phyloP scores from a whole-genome alignment of 2,113 vertebrate species.

The Sceloporus tristichus region DNA sequence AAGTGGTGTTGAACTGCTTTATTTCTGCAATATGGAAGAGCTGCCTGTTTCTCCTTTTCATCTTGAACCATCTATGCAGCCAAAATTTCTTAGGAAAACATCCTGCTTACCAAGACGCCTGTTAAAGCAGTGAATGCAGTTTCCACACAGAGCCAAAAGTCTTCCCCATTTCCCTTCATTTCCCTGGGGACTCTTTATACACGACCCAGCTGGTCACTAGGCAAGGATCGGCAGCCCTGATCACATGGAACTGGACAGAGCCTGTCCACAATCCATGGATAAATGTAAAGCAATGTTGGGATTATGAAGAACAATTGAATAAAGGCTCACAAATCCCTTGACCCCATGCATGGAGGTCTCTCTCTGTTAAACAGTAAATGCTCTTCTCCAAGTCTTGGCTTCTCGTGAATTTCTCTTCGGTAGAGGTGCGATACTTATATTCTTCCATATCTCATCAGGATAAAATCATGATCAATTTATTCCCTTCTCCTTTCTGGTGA shows the following conservation, averaged over 20 bases:
- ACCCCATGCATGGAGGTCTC: not conserved
- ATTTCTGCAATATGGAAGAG: no score
- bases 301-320: conserved; percentile 10
- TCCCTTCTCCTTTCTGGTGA: not conserved
- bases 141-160: not conserved
- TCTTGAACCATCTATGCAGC: not conserved
- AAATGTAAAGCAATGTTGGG: not conserved
- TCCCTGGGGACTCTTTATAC: conserved; percentile 3
- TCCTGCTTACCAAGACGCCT: not conserved
- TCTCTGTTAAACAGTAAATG: not conserved
- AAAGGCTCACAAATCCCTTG: not conserved
- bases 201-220: no score
- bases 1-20: no score
- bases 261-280: not conserved
- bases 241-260: conserved; percentile 11
- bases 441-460: no score
- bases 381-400: not conserved
- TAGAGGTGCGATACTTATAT: no score
- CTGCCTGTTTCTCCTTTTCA: not conserved
- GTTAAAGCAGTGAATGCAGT: no score
- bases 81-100: not conserved
- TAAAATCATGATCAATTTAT: not conserved
- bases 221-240: not conserved
- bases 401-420: not conserved
- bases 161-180: not conserved